phyloP scores from a whole-genome alignment of 2,797 vertebrate genomes.

The Lagodon rhomboides region DNA sequence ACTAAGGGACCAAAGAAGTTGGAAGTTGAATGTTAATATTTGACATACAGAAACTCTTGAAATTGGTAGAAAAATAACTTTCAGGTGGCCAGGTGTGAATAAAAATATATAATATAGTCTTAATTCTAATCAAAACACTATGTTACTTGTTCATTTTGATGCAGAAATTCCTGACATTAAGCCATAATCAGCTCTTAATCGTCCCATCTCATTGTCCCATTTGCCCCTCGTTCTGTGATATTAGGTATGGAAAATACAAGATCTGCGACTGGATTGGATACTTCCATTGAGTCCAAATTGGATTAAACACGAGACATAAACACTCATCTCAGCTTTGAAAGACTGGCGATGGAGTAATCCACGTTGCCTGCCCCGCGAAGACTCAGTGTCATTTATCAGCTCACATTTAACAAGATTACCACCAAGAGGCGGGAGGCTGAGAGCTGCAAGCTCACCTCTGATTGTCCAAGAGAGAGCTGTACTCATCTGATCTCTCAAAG shows the following conservation, averaged over 20 bases:
- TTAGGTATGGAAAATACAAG: neutral
- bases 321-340: neutral
- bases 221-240: neutral
- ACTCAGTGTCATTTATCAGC: slow-evolving; percentile 1
- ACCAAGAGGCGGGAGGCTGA: neutral
- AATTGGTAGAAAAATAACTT: neutral
- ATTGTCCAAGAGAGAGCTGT: neutral
- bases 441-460: neutral
- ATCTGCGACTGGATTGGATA: neutral
- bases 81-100: neutral
- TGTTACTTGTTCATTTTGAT: neutral
- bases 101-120: no score
- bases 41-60: neutral
- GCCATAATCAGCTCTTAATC: neutral
- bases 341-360: neutral
- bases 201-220: neutral
- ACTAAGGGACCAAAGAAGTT: neutral
- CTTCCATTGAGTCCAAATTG: neutral
- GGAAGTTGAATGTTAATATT: neutral
- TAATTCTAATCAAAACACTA: neutral
- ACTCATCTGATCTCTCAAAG: neutral
- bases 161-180: neutral
- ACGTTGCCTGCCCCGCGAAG: neutral
- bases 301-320: neutral
- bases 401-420: neutral